A percentile compares a stretch with the other conserved stretches of the same genome.
phyloP scores from a whole-genome alignment of 2,888 invertebrate species.

The Lasioglossum lativentre region DNA sequence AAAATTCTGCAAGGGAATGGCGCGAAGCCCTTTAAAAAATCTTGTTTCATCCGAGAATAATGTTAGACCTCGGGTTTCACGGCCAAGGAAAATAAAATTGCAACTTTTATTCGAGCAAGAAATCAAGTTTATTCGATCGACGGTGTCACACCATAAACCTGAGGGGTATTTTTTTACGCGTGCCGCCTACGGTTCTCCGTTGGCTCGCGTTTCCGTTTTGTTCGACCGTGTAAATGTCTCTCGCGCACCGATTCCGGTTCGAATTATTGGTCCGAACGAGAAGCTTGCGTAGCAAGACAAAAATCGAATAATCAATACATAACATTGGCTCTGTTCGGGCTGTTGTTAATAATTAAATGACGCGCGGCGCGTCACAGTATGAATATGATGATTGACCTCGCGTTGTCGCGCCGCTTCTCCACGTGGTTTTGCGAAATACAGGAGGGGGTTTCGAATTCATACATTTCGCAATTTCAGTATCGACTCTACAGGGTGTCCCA shows the following conservation, averaged over 20 bases:
- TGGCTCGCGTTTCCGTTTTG: background rate
- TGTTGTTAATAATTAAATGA: background rate
- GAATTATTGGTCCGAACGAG: background rate
- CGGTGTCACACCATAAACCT: background rate
- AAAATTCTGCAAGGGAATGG: background rate
- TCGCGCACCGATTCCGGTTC: background rate
- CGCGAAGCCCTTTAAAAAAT: background rate
- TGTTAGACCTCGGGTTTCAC: background rate
- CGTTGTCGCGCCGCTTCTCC: background rate
- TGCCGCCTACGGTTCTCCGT: background rate
- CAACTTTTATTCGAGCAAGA: background rate
- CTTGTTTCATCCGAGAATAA: background rate
- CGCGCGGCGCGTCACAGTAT: background rate
- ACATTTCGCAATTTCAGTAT: background rate
- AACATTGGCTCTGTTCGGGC: background rate
- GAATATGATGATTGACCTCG: background rate
- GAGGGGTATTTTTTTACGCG: background rate
- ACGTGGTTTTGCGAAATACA: background rate
- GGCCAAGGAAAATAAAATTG: background rate
- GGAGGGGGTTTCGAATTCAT: background rate
- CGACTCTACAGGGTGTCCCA: no score
- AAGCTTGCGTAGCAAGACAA: background rate
- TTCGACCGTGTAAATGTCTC: background rate
- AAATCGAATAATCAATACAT: background rate
- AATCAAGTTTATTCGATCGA: conserved; percentile 19